Evolutionary conservation across 2,888 invertebrate species (phyloP).

Genomic region (Drosophila trichaetosa): DNA sequence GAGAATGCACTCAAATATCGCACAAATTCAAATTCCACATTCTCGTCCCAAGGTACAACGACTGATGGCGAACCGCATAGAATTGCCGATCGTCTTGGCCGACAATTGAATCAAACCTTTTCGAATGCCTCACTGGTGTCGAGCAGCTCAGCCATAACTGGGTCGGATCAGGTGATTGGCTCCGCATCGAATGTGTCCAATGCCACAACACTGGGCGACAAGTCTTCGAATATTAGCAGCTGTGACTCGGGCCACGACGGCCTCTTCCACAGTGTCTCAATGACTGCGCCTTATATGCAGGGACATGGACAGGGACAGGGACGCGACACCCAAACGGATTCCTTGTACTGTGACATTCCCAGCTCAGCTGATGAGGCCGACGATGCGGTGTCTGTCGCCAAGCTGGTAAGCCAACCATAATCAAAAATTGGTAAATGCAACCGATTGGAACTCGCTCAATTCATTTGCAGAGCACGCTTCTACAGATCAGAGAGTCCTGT

Average conservation of each 20-base stretch:
- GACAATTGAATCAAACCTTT: constrained; percentile 72
- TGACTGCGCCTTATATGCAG: constrained; percentile 59
- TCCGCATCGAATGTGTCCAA: constrained; percentile 52
- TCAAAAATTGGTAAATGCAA: background rate
- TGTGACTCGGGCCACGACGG: constrained; percentile 83
- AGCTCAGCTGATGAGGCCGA: constrained; percentile 69
- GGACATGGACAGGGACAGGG: constrained; percentile 13
- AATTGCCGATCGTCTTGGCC: constrained; percentile 39
- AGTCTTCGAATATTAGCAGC: constrained; percentile 77
- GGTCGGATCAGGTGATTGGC: constrained; percentile 63
- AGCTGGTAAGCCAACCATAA: constrained; percentile 46
- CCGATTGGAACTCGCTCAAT: background rate
- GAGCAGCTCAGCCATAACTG: constrained; percentile 54
- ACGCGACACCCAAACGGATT: constrained; percentile 60
- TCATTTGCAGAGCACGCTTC: constrained; percentile 52
- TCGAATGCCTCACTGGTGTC: constrained; percentile 74
- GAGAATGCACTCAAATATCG: constrained; percentile 69
- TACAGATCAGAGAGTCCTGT: constrained; percentile 52
- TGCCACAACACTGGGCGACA: constrained; percentile 69
- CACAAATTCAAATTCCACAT: constrained; percentile 67
- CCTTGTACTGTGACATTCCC: constrained; percentile 72
- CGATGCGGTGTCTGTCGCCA: constrained; percentile 51
- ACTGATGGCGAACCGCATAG: constrained; percentile 42
- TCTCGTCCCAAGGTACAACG: constrained; percentile 51
- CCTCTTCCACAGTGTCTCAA: constrained; percentile 77